Evolutionary conservation across 2,888 invertebrate genomes (phyloP), one percentile per base, ranked within the genome.

Genomic region (Sinelater perroti): DNA sequence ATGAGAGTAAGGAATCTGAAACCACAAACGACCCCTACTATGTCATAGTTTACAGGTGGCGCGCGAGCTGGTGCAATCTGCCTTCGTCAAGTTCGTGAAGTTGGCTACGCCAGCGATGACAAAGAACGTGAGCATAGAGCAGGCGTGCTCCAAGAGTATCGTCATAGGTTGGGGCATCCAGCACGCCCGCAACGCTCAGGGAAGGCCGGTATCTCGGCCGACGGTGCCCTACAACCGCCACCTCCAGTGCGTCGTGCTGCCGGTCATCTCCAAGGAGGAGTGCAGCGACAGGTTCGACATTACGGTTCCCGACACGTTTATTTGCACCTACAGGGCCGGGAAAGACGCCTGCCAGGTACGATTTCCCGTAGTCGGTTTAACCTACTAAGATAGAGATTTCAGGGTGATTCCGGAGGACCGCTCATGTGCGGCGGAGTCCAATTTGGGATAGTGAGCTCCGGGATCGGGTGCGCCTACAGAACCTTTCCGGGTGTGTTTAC

Each of bases 361-460:
- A 4, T 18, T 10, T 35, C 6, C n/a, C 6, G 8, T 4, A 35
- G 3, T 7, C 13, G 16, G 16, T 35, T 31, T 10, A 31, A 35
- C 4, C 3, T 35, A 7, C 13, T 35, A 3, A 35, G 13, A 7
- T 4, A n/a, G n/a, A n/a, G n/a, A 7, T 53, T 31, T 24, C 30
- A 53, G 53, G 53, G 53, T 3, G 53, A 53, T 28, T 45, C 45
- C 10, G 53, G 53, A 24, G 53, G 53, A 21, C 53, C 53, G 7
- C 8, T 53, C 3, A 17, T 53, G 13, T 53, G 53, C 17, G 28
- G 46, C 11, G 53, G 13, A 10, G 28, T 26, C 10, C 53, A 53
- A 24, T 45, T 24, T 21, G 53, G 53, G 4, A 35, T 53, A 18
- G 10, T 24, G 2, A 26, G 35, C 2, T 26, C 24, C 16, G 26